Conservation (phyloP, 2,888 invertebrate genomes). For the Acrobasis suavella region DNA sequence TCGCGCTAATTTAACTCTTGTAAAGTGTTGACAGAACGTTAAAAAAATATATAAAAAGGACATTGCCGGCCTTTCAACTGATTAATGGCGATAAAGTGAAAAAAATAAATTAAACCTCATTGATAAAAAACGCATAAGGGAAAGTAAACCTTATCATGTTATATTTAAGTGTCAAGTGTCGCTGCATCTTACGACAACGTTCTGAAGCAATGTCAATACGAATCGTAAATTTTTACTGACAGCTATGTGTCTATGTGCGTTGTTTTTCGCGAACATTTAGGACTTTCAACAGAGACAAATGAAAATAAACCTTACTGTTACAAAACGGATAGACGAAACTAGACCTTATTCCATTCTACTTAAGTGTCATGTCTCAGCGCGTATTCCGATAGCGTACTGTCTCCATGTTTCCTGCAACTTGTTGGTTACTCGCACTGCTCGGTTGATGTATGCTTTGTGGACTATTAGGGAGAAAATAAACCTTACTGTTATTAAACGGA, state of each 20-base stretch:
- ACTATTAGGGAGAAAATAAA: conserved; percentile 48
- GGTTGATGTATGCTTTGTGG: conserved; percentile 83
- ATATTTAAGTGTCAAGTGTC: conserved; percentile 29
- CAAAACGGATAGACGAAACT: neutral
- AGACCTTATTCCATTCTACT: neutral
- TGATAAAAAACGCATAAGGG: too few relatives aligned
- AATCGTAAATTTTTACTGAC: conserved; percentile 39
- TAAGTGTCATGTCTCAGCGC: conserved; percentile 33
- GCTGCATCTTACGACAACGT: conserved; percentile 36
- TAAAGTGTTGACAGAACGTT: too few relatives aligned
- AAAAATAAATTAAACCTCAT: too few relatives aligned
- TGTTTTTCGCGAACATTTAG: too few relatives aligned
- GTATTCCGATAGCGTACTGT: conserved; percentile 36
- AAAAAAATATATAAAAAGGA: too few relatives aligned
- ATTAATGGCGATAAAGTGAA: too few relatives aligned
- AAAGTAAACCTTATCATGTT: neutral
- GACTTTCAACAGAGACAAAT: too few relatives aligned
- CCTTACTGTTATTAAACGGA: too few relatives aligned
- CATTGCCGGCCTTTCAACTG: too few relatives aligned
- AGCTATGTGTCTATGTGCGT: conserved; percentile 66
- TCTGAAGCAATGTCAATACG: conserved; percentile 34
- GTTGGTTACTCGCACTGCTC: conserved; percentile 30
- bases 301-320: conserved; percentile 36
- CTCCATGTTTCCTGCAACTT: conserved; percentile 34
- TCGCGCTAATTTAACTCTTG: too few relatives aligned